These are phyloP conservation scores for Drosophila ustulata DNA, from an alignment of 2,888 invertebrate genomes.

Conservation along the genomic window DNA sequence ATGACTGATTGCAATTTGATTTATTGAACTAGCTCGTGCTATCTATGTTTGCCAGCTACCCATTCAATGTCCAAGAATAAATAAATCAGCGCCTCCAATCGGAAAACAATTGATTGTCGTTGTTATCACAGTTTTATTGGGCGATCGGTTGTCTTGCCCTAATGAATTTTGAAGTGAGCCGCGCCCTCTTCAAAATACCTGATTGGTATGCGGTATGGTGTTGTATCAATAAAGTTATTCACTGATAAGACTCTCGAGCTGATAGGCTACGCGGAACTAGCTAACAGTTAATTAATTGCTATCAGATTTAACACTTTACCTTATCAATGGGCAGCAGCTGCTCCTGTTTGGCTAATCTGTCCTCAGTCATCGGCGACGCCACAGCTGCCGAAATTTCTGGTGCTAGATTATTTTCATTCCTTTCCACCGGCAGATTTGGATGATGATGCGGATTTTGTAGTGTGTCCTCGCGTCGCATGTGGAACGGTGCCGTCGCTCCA, in stretches of 20 bases:
- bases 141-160: background rate
- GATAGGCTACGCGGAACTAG: constrained; percentile 8
- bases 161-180: constrained; percentile 17
- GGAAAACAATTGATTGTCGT: constrained; percentile 6
- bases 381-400: constrained; percentile 45
- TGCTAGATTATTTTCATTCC: constrained; percentile 20
- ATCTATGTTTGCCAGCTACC: background rate
- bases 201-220: constrained; percentile 1
- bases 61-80: background rate
- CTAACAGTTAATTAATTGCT: constrained; percentile 5
- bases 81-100: constrained; percentile 40
- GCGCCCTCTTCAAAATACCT: constrained; percentile 19
- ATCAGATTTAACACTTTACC: constrained; percentile 18
- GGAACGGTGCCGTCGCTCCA: constrained; percentile 53
- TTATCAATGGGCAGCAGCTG: constrained; percentile 29
- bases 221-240: constrained; percentile 15
- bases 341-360: constrained; percentile 18
- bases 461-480: constrained; percentile 55
- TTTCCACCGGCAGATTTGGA: constrained; percentile 38
- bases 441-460: constrained; percentile 67
- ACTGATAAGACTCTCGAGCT: constrained; percentile 23
- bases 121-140: constrained; percentile 33
- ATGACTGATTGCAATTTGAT: background rate
- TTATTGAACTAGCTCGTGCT: background rate
- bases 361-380: constrained; percentile 56